Conservation (phyloP, 2,797 vertebrate species). For the Bucorvus abyssinicus region DNA sequence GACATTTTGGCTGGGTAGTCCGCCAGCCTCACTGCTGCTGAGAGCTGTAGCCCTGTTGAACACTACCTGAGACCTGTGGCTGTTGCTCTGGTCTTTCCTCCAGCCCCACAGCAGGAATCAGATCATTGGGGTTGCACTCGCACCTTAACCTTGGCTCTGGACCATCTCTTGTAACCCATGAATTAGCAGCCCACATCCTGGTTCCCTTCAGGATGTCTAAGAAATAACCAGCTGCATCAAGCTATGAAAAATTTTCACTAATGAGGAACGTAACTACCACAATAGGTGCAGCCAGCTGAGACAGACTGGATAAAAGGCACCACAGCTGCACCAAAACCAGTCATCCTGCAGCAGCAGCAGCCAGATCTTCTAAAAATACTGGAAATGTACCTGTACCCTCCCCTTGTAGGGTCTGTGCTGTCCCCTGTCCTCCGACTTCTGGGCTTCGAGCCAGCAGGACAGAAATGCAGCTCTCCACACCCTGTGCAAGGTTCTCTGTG, state of each 20-base stretch:
- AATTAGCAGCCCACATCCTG: background rate
- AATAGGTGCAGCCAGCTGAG: background rate
- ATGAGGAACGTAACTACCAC: background rate
- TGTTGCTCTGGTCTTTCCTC: background rate
- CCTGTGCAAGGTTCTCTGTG: background rate
- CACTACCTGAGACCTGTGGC: background rate
- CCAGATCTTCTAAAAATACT: background rate
- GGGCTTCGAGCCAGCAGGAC: accelerated
- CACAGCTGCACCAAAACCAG: background rate
- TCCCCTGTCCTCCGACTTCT: background rate
- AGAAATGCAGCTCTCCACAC: background rate
- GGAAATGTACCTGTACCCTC: too few relatives aligned
- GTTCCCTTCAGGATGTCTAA: background rate
- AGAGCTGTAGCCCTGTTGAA: background rate
- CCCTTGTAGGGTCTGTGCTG: too few relatives aligned
- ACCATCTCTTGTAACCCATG: background rate
- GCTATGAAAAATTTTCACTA: background rate
- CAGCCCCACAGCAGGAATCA: background rate
- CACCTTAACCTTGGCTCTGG: background rate
- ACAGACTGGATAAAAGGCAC: background rate
- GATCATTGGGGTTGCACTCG: background rate
- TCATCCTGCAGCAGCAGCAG: background rate
- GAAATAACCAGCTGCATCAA: background rate
- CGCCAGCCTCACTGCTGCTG: background rate
- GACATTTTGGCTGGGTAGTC: background rate